Percentiles rank a stretch among this genome's conserved stretches.
Conservation (phyloP, 2,888 invertebrate genomes). For the Tetanocera ferruginea region DNA sequence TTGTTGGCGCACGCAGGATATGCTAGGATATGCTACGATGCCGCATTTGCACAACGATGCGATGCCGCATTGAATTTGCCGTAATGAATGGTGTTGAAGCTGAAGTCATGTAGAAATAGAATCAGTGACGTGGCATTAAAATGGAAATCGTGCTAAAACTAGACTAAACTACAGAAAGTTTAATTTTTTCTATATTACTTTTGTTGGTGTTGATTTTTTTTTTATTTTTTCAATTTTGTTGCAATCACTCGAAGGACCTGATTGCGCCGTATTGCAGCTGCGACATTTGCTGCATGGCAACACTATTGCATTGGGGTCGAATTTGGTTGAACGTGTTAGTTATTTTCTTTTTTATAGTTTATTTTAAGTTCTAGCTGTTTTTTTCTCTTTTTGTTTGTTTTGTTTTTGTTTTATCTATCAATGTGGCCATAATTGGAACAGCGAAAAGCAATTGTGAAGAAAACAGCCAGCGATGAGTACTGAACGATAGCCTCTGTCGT, state of each 20-base stretch:
- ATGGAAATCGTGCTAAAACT: too few species aligned
- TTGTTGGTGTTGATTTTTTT: not conserved
- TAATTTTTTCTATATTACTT: not conserved
- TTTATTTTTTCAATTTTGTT: too few species aligned
- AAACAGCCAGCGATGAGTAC: not conserved
- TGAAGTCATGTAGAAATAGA: too few species aligned
- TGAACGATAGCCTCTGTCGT: too few species aligned
- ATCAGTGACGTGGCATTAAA: too few species aligned
- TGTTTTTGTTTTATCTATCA: not conserved
- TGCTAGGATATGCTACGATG: not conserved
- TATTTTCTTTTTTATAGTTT: not conserved
- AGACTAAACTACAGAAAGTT: too few species aligned
- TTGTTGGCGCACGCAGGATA: conserved; percentile 1
- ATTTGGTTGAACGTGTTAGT: not conserved
- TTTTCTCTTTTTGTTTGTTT: not conserved
- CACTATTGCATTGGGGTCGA: not conserved
- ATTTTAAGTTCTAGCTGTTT: not conserved
- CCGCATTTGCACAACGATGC: not conserved
- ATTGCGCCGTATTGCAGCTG: not conserved
- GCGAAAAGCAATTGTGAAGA: not conserved
- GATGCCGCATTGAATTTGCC: too few species aligned
- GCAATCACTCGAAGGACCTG: too few species aligned
- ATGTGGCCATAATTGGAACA: too few species aligned
- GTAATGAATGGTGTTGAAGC: too few species aligned
- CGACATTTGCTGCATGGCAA: not conserved